Base-by-base conservation (phyloP, 2,888 invertebrate genomes). In the Cheiracanthium punctorium region DNA sequence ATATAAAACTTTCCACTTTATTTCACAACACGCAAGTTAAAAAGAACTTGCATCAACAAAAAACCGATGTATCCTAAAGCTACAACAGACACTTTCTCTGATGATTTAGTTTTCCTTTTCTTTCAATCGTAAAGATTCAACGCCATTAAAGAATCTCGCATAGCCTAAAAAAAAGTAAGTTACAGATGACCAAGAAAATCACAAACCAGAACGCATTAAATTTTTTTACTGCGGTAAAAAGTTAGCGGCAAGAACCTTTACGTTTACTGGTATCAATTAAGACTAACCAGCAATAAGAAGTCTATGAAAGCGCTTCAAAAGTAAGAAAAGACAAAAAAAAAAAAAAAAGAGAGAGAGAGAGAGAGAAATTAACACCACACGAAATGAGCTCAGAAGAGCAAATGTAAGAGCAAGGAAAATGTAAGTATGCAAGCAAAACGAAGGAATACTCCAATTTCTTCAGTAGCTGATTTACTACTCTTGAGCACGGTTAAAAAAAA, bases 321-420 rank as follows among this genome's bases (percentile, higher is more conserved):
- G n/a, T n/a, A n/a, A n/a, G n/a, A n/a, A n/a, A n/a, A n/a, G n/a
- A n/a, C n/a, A n/a, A n/a, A n/a, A n/a, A n/a, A n/a, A n/a, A n/a
- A n/a, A n/a, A n/a, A 29, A 64, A 24, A 64, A 64, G 24, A 28
- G 8, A 24, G 29, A 64, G 24, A n/a, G n/a, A n/a, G n/a, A n/a
- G n/a, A n/a, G n/a, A n/a, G 24, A 64, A 64, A 29, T 64, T 29
- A 12, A 10, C 28, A 29, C 64, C 64, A 28, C 28, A 64, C n/a
- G n/a, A 28, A 64, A 64, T 28, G 29, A 64, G 17, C 28, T 20
- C 12, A 41, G 12, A 77, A 79, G 48, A 73, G 81, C 52, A 24
- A 77, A 32, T 71, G n/a, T n/a, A n/a, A n/a, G n/a, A n/a, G n/a
- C n/a, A n/a, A n/a, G n/a, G n/a, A n/a, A n/a, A n/a, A n/a, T n/a